A percentile compares a stretch with the other conserved stretches of the same genome.
Evolutionary conservation across 2,113 vertebrate species (phyloP).

Genomic region (Emberiza fucata): DNA sequence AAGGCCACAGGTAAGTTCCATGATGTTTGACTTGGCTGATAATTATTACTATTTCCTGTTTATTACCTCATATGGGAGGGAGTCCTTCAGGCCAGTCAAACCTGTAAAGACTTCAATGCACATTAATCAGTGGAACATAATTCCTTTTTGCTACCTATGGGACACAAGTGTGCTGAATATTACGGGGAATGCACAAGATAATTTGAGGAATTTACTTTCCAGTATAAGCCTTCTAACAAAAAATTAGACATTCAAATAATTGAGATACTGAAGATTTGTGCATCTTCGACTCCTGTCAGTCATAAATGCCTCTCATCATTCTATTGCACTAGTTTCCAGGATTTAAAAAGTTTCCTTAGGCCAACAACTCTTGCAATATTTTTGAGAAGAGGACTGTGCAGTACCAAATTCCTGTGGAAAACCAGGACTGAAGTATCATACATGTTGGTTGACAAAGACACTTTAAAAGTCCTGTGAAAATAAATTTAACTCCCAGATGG

Average conservation of each 20-base stretch:
- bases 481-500: not conserved
- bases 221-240: constrained; percentile 2
- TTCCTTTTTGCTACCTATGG: constrained; percentile 48
- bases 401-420: not conserved
- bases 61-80: constrained; percentile 31
- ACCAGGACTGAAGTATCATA: not conserved
- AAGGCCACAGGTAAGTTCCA: not conserved
- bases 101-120: constrained; percentile 48
- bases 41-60: constrained; percentile 59
- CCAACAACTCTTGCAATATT: not conserved
- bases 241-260: constrained; percentile 44
- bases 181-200: not conserved
- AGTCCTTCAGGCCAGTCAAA: not conserved
- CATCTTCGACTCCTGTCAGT: constrained; percentile 1
- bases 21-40: constrained; percentile 27
- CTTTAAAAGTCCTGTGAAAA: not conserved
- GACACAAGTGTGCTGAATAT: not conserved
- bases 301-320: not conserved
- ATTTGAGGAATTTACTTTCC: constrained; percentile 8
- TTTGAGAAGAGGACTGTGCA: not conserved
- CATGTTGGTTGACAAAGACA: not conserved
- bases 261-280: constrained; percentile 54
- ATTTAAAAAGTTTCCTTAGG: not conserved
- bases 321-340: constrained; percentile 1
- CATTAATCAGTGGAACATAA: constrained; percentile 56